A percentile compares a stretch with the other conserved stretches of the same genome.
Conservation (phyloP, 2,888 invertebrate genomes). For the Boloria selene region DNA sequence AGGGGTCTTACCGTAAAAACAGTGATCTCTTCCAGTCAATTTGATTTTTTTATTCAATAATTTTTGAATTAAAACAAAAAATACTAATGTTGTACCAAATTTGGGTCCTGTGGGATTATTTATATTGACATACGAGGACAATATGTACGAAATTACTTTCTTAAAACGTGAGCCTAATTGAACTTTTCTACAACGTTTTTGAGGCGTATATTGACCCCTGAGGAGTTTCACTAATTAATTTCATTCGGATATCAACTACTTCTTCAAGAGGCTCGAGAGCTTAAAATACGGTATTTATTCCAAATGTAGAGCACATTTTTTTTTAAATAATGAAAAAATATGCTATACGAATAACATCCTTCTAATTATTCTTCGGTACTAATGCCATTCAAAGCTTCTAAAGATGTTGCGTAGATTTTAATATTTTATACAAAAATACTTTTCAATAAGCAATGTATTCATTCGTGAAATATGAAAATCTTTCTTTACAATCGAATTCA, state of each 20-base stretch:
- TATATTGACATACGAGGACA: too few relatives aligned
- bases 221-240: slow-evolving; percentile 24
- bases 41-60: too few relatives aligned
- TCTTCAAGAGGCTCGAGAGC: slow-evolving; percentile 17
- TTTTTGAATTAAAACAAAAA: too few relatives aligned
- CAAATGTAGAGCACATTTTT: slow-evolving; percentile 13
- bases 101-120: too few relatives aligned
- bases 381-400: slow-evolving; percentile 25
- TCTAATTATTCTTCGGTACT: slow-evolving; percentile 25
- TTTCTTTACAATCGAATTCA: slow-evolving; percentile 73
- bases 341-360: slow-evolving; percentile 15
- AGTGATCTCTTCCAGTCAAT: too few relatives aligned
- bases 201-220: slow-evolving; percentile 1
- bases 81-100: too few relatives aligned
- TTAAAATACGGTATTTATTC: slow-evolving; percentile 14
- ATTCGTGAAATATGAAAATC: slow-evolving; percentile 68
- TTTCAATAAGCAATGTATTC: slow-evolving; percentile 54
- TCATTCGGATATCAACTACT: slow-evolving; percentile 12
- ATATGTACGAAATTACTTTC: not conserved
- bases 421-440: slow-evolving; percentile 47
- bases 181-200: slow-evolving; percentile 7
- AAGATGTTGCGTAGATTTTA: slow-evolving; percentile 38
- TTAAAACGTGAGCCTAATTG: not conserved
- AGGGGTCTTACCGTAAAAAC: too few relatives aligned
- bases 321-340: slow-evolving; percentile 12